These are phyloP conservation scores for Rhinella marina DNA, from an alignment of 2,797 vertebrate genomes.

Conservation along the genomic window DNA sequence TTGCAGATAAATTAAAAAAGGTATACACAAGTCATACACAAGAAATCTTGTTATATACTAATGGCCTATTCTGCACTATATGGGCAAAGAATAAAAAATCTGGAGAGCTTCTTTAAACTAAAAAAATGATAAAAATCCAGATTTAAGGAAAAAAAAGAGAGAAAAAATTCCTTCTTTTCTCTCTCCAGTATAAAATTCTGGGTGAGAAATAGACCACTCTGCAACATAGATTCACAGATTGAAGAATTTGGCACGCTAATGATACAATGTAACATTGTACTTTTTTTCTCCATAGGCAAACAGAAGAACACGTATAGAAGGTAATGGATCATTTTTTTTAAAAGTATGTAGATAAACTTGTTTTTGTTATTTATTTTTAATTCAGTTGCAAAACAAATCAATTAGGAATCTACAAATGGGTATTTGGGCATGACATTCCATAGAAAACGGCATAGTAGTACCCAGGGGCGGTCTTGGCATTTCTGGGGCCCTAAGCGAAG, in stretches of 20 bases:
- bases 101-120: too few relatives aligned
- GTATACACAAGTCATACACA: too few relatives aligned
- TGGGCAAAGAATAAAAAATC: too few relatives aligned
- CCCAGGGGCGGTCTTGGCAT: too few relatives aligned
- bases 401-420: too few relatives aligned
- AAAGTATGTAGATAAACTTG: neutral
- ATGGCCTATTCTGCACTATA: too few relatives aligned
- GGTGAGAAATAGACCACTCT: neutral
- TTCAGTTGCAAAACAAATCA: neutral
- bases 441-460: too few relatives aligned
- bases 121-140: too few relatives aligned
- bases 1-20: too few relatives aligned
- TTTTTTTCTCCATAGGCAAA: constrained; percentile 50
- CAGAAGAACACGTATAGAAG: constrained; percentile 13
- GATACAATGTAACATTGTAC: neutral
- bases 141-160: too few relatives aligned
- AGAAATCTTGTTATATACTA: too few relatives aligned
- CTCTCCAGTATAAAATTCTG: neutral
- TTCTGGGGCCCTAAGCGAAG: too few relatives aligned
- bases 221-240: neutral
- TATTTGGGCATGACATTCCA: neutral
- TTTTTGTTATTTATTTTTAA: neutral
- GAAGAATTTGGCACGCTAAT: neutral
- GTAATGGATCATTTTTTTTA: neutral
- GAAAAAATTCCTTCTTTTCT: neutral